These are phyloP conservation scores for Drosophila conformis DNA, from an alignment of 2,888 invertebrate species.

Conservation along the genomic window DNA sequence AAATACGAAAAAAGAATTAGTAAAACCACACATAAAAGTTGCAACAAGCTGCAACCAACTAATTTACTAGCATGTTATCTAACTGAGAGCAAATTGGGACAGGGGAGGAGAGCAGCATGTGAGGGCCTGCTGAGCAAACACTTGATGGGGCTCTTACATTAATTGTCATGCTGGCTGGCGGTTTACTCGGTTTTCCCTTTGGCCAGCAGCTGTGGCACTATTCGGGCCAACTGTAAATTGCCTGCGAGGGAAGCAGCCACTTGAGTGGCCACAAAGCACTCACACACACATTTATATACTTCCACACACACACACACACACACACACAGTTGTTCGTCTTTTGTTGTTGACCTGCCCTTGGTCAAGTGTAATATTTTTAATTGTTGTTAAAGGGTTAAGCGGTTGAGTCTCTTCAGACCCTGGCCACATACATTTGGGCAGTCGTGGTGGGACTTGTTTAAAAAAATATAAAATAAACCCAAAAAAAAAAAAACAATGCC, in stretches of 20 bases:
- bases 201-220: slow-evolving; percentile 52
- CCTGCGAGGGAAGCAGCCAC: slow-evolving; percentile 60
- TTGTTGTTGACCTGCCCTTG: slow-evolving; percentile 29
- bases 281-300: slow-evolving; percentile 10
- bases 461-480: not conserved
- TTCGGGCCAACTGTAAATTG: slow-evolving; percentile 57
- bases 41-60: slow-evolving; percentile 44
- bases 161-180: slow-evolving; percentile 69
- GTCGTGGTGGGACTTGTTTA: slow-evolving; percentile 20
- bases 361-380: slow-evolving; percentile 73
- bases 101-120: slow-evolving; percentile 12
- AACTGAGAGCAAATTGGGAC: not conserved
- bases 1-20: slow-evolving; percentile 4
- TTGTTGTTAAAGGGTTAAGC: slow-evolving; percentile 78
- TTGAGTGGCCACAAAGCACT: slow-evolving; percentile 70
- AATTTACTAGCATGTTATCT: slow-evolving; percentile 47
- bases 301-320: slow-evolving; percentile 23
- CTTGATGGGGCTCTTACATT: slow-evolving; percentile 77
- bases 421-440: slow-evolving; percentile 52
- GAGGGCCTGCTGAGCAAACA: slow-evolving; percentile 30
- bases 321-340: slow-evolving; percentile 24
- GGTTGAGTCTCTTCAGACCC: slow-evolving; percentile 24
- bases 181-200: slow-evolving; percentile 34
- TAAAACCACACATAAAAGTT: slow-evolving; percentile 24
- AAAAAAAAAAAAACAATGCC: not conserved